phyloP scores from a whole-genome alignment of 2,888 invertebrate species.

The Sarcophaga variegata region DNA sequence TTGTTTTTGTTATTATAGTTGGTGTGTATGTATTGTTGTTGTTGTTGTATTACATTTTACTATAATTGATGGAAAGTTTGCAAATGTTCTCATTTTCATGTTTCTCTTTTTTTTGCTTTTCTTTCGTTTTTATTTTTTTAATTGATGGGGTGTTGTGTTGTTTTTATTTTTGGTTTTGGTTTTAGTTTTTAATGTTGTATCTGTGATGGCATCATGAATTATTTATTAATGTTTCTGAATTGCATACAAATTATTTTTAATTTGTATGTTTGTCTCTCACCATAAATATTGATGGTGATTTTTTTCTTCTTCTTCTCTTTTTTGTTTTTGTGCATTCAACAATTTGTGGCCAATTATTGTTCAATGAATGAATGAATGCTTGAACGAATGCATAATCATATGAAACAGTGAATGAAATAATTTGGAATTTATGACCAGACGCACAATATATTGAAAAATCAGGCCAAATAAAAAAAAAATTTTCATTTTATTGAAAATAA shows the following conservation, averaged over 20 bases:
- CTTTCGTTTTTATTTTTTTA: constrained; percentile 30
- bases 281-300: constrained; percentile 33
- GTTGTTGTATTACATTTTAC: constrained; percentile 44
- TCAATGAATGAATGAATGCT: neutral
- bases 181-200: too few relatives aligned
- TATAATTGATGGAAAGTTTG: constrained; percentile 65
- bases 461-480: neutral
- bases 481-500: neutral
- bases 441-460: neutral
- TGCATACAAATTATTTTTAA: constrained; percentile 62
- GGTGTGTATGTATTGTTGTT: too few relatives aligned
- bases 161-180: neutral
- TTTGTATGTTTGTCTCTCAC: constrained; percentile 33
- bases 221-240: constrained; percentile 60
- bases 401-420: neutral
- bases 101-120: constrained; percentile 17
- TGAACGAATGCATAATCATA: neutral
- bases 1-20: neutral
- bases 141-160: neutral
- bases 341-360: constrained; percentile 15
- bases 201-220: constrained; percentile 52
- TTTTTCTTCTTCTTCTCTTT: neutral
- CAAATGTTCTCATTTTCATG: constrained; percentile 38
- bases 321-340: neutral
- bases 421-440: constrained; percentile 2